Evolutionary conservation across 2,797 vertebrate species (phyloP).

Genomic region (Mormyrus hasselquistii): DNA sequence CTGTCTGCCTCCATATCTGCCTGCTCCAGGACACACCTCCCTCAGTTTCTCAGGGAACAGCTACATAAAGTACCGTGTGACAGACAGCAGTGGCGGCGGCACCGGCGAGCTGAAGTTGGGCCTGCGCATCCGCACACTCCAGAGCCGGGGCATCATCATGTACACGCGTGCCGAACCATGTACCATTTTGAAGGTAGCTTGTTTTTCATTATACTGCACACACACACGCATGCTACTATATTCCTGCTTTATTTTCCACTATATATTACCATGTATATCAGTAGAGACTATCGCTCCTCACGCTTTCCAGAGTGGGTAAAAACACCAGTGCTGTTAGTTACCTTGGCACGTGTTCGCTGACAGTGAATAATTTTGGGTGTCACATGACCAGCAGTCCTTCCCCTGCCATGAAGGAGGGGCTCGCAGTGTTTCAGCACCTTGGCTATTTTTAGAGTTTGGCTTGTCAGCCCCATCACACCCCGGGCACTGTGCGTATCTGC

Average conservation of each 20-base stretch:
- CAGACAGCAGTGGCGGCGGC: slow-evolving; percentile 68
- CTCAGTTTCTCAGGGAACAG: slow-evolving; percentile 96
- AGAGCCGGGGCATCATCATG: slow-evolving; percentile 90
- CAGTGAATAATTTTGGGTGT: not conserved
- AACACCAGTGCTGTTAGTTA: not conserved
- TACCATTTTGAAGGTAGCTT: slow-evolving; percentile 84
- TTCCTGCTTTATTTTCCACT: not conserved
- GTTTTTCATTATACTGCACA: not conserved
- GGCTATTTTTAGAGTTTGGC: not conserved
- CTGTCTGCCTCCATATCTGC: not conserved
- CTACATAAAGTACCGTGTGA: slow-evolving; percentile 92
- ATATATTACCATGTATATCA: not conserved
- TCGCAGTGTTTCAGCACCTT: not conserved
- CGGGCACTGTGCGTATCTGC: not conserved
- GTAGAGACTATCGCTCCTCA: not conserved
- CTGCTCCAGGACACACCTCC: slow-evolving; percentile 78
- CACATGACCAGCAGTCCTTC: not conserved
- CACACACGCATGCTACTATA: not conserved
- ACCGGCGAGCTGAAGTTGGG: slow-evolving; percentile 81
- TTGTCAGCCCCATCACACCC: not conserved
- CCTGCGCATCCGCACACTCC: slow-evolving; percentile 85
- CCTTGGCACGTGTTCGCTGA: not conserved
- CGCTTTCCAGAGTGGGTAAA: not conserved
- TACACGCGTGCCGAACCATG: slow-evolving; percentile 86
- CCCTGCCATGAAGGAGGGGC: not conserved